Percentiles rank a stretch among this genome's conserved stretches.
Evolutionary conservation across 1,140 invertebrate genomes (phyloP).

Genomic region (Apolygus lucorum): DNA sequence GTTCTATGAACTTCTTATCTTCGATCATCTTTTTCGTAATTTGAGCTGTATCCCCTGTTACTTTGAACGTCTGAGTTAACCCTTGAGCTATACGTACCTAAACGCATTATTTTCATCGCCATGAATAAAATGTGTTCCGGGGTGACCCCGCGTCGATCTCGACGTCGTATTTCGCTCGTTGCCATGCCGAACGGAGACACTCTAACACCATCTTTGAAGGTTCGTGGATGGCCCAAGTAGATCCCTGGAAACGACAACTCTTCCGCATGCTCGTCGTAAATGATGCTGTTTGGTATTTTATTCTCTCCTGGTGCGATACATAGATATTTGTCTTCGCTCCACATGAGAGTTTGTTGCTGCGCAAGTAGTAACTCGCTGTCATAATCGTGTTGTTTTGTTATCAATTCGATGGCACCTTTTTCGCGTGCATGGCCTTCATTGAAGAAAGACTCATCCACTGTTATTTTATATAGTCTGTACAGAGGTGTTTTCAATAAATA

Average conservation of each 20-base stretch:
- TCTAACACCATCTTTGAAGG: conserved; percentile 32
- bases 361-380: conserved; percentile 34
- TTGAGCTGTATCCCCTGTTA: conserved; percentile 29
- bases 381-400: conserved; percentile 31
- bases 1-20: conserved; percentile 28
- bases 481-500: conserved; percentile 25
- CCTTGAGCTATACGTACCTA: conserved; percentile 27
- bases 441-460: conserved; percentile 29
- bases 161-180: conserved; percentile 32
- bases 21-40: conserved; percentile 31
- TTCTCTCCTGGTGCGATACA: conserved; percentile 35
- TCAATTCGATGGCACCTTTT: conserved; percentile 12
- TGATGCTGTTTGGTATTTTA: conserved; percentile 29
- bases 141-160: conserved; percentile 30
- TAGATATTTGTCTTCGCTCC: conserved; percentile 36
- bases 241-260: conserved; percentile 40
- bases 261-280: conserved; percentile 36
- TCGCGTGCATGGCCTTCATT: conserved; percentile 1
- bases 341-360: conserved; percentile 37
- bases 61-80: conserved; percentile 32
- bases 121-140: conserved; percentile 33
- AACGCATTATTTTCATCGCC: conserved; percentile 33
- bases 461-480: conserved; percentile 31
- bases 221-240: conserved; percentile 36
- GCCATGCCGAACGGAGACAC: conserved; percentile 32